Evolutionary conservation across 2,888 invertebrate species (phyloP), one percentile per base, ranked within the genome.

Genomic region (Mythimna vitellina): DNA sequence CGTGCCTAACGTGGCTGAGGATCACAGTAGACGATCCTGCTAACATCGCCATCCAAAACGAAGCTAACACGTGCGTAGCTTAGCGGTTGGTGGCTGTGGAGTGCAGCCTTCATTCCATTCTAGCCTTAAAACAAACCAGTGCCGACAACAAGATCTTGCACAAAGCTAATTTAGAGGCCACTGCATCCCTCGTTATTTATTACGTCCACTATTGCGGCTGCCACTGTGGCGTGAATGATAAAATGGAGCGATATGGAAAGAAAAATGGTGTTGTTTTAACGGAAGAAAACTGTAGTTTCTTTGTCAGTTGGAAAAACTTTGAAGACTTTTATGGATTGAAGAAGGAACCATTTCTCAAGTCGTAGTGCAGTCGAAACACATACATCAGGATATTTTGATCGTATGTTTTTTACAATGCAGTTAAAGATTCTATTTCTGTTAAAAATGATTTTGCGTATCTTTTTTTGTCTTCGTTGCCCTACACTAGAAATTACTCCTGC

Each of bases 141-240:
- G 82, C 76, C 58, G 81, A 84, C 76, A 78, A 53, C 62, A 78
- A 78, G 81, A 82, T 79, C 79, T 72, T 68, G 80, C 78, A 76
- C 82, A 87, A 85, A 89, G 89, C 90, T 91, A 91, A 91, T 92
- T 91, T 89, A 89, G 87, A 85, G 86, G 88, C 83, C 81, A 87
- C 87, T 89, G 91, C 90, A 89, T 85, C 88, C 86, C 86, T 87
- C 78, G 85, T 90, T 90, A 92, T 92, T 92, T 91, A 92, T 91
- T 86, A 86, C 89, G 85, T 76, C 83, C 87, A 87, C 87, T 87
- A 89, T 89, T 89, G 90, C 89, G 87, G 82, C 70, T 70, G 56
- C 67, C 20, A 65, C 67, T 57, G 56, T 70, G 78, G 74, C n/a
- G 35, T 74, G 73, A 83, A 82, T 62, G 56, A 85, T 58, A 61